A percentile compares a stretch with the other conserved stretches of the same genome.
Conservation (phyloP, 2,888 invertebrate species). For the Thera britannica region DNA sequence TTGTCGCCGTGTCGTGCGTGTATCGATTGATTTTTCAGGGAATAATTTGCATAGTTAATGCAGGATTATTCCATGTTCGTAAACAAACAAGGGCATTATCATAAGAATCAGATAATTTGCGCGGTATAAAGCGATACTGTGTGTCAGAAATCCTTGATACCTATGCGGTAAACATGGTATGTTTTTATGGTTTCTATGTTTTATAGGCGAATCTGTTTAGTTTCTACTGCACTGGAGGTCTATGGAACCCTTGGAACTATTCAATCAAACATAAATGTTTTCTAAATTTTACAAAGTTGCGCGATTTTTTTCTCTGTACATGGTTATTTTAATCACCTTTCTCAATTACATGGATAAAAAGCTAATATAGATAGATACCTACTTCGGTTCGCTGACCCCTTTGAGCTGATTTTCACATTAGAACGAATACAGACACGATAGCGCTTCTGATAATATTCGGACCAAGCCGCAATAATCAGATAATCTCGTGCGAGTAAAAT, state of each 20-base stretch:
- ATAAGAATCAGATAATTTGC: constrained; percentile 28
- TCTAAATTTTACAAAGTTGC: too few relatives aligned
- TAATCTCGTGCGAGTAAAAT: not conserved
- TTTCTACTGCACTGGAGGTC: not conserved
- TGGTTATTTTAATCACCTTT: not conserved
- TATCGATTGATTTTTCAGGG: constrained; percentile 34
- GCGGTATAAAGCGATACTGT: constrained; percentile 17
- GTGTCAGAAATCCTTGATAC: constrained; percentile 11
- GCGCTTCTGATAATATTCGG: not conserved
- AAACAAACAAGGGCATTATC: constrained; percentile 38
- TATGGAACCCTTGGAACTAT: not conserved
- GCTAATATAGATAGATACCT: too few relatives aligned
- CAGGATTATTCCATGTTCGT: constrained; percentile 21
- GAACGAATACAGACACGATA: constrained; percentile 1
- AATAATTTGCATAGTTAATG: constrained; percentile 34
- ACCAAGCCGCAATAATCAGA: constrained; percentile 2
- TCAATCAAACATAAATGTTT: not conserved
- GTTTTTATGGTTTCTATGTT: not conserved
- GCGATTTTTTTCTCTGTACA: too few relatives aligned
- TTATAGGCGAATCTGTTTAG: not conserved
- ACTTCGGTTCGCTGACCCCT: not conserved
- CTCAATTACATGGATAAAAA: not conserved
- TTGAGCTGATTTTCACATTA: constrained; percentile 2
- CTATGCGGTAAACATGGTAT: not conserved
- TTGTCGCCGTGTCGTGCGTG: not conserved